Evolutionary conservation across 2,888 invertebrate species (phyloP).

Genomic region (Ectropis crepuscularia): DNA sequence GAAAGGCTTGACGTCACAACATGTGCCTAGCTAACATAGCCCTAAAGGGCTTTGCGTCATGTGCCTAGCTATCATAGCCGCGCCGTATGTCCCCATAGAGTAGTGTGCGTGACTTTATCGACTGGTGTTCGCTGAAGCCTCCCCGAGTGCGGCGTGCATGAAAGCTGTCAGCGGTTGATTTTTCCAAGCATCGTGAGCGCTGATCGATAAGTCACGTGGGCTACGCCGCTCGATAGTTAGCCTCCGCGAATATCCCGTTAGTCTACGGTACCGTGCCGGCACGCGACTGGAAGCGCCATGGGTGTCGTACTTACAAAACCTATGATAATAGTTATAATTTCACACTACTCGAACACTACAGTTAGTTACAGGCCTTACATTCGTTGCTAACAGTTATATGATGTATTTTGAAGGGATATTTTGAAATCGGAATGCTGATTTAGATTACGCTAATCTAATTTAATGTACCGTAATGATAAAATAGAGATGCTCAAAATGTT

Average conservation of each 20-base stretch:
- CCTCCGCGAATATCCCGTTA: slow-evolving; percentile 78
- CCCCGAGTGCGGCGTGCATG: slow-evolving; percentile 9
- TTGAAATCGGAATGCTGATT: no score
- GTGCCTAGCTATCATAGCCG: slow-evolving; percentile 7
- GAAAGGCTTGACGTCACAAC: no score
- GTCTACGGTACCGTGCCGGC: slow-evolving; percentile 50
- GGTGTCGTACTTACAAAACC: background rate
- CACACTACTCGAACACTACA: background rate
- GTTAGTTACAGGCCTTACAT: background rate
- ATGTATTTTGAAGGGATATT: no score
- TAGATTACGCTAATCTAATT: no score
- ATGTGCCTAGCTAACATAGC: background rate
- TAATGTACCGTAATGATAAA: no score
- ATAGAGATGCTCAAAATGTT: no score
- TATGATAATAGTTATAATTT: background rate
- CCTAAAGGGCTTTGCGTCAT: no score
- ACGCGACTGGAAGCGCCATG: slow-evolving; percentile 26
- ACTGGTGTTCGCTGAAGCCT: background rate
- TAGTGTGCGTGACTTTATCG: slow-evolving; percentile 3
- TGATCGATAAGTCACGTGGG: slow-evolving; percentile 85
- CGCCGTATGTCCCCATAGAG: no score
- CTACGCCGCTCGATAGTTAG: slow-evolving; percentile 72
- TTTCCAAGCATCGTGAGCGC: slow-evolving; percentile 84
- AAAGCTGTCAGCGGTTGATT: slow-evolving; percentile 84
- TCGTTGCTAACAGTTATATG: no score